Percentiles rank a stretch among this genome's conserved stretches.
Evolutionary conservation across 2,113 vertebrate genomes (phyloP).

Genomic region (Axis porcinus): DNA sequence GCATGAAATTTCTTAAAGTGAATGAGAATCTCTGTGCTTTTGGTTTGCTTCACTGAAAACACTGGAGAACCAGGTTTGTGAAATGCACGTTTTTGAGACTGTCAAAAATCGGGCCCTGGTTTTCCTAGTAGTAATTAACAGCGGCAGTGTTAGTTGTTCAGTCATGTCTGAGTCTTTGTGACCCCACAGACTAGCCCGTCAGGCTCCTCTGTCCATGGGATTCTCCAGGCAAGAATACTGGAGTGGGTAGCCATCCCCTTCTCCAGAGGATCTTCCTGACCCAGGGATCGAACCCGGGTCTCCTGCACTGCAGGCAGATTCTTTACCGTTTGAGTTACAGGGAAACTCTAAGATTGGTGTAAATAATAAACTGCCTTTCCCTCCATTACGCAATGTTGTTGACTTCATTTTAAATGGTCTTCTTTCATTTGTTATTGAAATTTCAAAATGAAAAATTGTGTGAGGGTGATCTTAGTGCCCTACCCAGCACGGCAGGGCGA

Average conservation of each 20-base stretch:
- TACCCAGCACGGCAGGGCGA: accelerated
- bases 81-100: neutral
- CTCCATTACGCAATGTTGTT: neutral
- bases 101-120: neutral
- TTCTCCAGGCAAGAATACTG: neutral
- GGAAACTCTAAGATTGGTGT: neutral
- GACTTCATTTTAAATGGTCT: neutral
- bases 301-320: neutral
- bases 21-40: neutral
- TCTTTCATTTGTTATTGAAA: neutral
- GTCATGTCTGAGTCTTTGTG: neutral
- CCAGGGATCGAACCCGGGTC: neutral
- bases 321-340: neutral
- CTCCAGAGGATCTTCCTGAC: neutral
- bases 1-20: neutral
- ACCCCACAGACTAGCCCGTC: accelerated
- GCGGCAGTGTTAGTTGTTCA: neutral
- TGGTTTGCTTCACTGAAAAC: neutral
- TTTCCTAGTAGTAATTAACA: neutral
- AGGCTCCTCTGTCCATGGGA: neutral
- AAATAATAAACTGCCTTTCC: neutral
- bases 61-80: neutral
- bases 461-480: neutral
- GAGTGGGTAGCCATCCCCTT: neutral
- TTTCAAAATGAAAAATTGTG: neutral